Conservation (phyloP, 1,140 invertebrate genomes). For the Drosophila willistoni region DNA sequence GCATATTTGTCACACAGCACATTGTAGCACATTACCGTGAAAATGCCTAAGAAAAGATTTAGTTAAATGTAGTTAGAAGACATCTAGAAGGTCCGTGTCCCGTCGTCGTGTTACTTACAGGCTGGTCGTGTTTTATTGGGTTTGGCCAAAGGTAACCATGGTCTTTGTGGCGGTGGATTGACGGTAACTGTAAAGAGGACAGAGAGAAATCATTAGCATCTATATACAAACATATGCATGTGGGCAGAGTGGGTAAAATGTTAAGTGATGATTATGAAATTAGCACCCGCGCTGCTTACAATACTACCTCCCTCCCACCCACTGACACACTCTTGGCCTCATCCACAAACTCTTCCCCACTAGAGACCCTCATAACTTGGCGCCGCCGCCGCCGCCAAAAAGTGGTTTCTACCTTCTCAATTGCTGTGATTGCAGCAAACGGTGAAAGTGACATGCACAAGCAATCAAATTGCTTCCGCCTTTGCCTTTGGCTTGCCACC, state of each 20-base stretch:
- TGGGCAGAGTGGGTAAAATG: conserved; percentile 33
- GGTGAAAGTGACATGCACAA: conserved; percentile 82
- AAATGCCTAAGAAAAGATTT: conserved; percentile 89
- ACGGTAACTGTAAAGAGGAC: conserved; percentile 91
- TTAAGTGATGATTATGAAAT: conserved; percentile 56
- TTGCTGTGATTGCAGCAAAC: conserved; percentile 40
- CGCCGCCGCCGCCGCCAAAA: conserved; percentile 1
- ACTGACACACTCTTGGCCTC: conserved; percentile 55
- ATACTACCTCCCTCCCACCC: conserved; percentile 27
- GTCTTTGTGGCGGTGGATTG: conserved; percentile 93
- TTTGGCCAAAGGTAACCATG: conserved; percentile 95
- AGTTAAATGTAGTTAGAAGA: no score
- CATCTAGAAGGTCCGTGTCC: no score
- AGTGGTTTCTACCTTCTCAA: conserved; percentile 1
- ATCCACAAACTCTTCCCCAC: conserved; percentile 14
- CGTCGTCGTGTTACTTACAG: conserved; percentile 87
- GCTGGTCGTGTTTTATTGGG: conserved; percentile 93
- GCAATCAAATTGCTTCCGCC: conserved; percentile 82
- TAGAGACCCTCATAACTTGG: conserved; percentile 4
- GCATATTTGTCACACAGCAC: conserved; percentile 99
- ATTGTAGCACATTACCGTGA: conserved; percentile 99
- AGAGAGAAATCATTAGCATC: conserved; percentile 65
- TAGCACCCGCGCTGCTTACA: conserved; percentile 36
- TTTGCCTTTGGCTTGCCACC: conserved; percentile 37
- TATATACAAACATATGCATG: no score